Base-by-base conservation (phyloP, 2,888 invertebrate species). In the Metalampra italica region DNA sequence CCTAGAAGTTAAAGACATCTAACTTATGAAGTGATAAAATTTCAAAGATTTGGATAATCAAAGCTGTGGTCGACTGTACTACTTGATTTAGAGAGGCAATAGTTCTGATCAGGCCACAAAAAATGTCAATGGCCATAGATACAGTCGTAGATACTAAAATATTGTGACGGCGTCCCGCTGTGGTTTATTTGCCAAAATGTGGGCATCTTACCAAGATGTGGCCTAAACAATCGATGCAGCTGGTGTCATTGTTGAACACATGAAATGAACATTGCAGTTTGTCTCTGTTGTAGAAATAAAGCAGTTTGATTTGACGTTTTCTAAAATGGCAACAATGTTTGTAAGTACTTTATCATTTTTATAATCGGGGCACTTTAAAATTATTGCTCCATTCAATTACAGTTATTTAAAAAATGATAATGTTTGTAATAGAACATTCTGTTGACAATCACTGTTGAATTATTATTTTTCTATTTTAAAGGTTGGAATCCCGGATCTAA, bases 91-190 rank as follows among this genome's bases (percentile, higher is more conserved):
- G 34, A 37, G 34, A 41, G 29, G 29, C 36, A 36, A n/a, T 7
- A 45, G 14, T 39, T 39, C 9, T 39, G 39, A 39, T 39, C 14
- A 39, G 4, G 5, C 15, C 39, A 39, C 36, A 40, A 52, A 47
- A 47, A 47, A 68, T 66, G 66, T 52, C 57, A 64, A 13, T 69
- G 75, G 72, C 73, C 66, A 70, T 66, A 75, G 78, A 85, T 80
- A 77, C 74, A 82, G 73, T 64, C 67, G 71, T 78, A 72, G 74
- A 78, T 77, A 84, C 78, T 82, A 80, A 86, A 89, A 89, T 89
- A 89, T 89, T 89, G 80, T 89, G 88, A 89, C 76, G 86, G 86
- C 83, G 41, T 71, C 89, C 86, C 78, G 85, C 86, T 76, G 88
- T 56, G 86, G 77, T 75, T 65, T 79, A 82, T 88, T 88, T 86